Evolutionary conservation across 2,888 invertebrate genomes (phyloP).

Genomic region (Lasioglossum figueresi): DNA sequence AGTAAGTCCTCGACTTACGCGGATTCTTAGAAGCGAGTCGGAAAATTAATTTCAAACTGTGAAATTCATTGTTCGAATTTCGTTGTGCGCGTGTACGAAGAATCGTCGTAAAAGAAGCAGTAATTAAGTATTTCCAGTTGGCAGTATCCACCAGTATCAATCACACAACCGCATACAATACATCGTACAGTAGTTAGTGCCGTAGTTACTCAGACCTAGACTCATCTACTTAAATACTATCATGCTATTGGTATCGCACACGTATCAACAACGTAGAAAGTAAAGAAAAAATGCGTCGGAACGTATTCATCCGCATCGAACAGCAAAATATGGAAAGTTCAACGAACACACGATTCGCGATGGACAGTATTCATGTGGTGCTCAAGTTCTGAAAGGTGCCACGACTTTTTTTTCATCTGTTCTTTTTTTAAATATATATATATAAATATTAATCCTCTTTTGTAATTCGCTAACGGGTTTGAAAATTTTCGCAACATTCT

Average conservation of each 20-base stretch:
- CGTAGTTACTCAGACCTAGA: conserved; percentile 27
- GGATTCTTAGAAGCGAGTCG: too few species aligned
- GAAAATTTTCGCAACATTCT: conserved; percentile 78
- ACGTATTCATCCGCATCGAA: background rate
- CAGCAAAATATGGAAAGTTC: background rate
- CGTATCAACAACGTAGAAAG: background rate
- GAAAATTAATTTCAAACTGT: too few species aligned
- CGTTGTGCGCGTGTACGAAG: conserved; percentile 24
- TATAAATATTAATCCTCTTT: conserved; percentile 29
- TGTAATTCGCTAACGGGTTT: conserved; percentile 75
- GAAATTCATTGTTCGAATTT: background rate
- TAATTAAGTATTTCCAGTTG: conserved; percentile 31
- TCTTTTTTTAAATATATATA: background rate
- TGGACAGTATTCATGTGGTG: background rate
- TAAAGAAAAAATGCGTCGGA: background rate
- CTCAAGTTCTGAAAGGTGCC: background rate
- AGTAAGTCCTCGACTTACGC: too few species aligned
- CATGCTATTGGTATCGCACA: background rate
- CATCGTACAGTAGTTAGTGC: conserved; percentile 35
- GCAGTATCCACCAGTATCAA: conserved; percentile 17
- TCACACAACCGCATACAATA: background rate
- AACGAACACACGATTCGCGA: background rate
- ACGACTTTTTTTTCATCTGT: background rate
- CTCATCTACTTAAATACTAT: background rate
- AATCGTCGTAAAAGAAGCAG: conserved; percentile 14